These are phyloP conservation scores for Onychomys torridus DNA, from an alignment of 2,797 vertebrate species.

Conservation along the genomic window DNA sequence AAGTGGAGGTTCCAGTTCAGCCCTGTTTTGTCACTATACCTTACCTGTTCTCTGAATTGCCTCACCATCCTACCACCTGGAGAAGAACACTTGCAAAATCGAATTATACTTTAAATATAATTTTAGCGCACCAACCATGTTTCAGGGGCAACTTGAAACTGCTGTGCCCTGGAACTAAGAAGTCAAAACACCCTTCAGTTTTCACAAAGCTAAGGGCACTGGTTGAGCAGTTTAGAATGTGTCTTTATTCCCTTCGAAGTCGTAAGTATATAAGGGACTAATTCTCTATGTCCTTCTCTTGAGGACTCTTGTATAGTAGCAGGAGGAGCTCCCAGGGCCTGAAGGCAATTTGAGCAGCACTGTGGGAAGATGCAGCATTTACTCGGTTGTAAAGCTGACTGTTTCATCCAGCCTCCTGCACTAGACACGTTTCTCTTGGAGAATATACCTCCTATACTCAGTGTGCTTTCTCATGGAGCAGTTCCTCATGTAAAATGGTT, in stretches of 20 bases:
- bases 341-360: background rate
- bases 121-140: no score
- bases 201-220: background rate
- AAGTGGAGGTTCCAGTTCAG: background rate
- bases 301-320: no score
- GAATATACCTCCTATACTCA: background rate
- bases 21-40: background rate
- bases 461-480: background rate
- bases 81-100: background rate
- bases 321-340: background rate
- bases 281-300: background rate
- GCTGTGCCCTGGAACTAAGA: background rate
- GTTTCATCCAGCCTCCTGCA: background rate
- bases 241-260: background rate
- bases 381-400: background rate
- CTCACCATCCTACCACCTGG: background rate
- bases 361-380: background rate
- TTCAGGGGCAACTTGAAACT: background rate
- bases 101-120: background rate
- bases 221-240: background rate
- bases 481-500: background rate
- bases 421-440: background rate
- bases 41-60: background rate
- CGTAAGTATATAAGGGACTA: background rate
- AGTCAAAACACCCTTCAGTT: background rate